Evolutionary conservation across 2,888 invertebrate genomes (phyloP).

Genomic region (Lissonota sp.): DNA sequence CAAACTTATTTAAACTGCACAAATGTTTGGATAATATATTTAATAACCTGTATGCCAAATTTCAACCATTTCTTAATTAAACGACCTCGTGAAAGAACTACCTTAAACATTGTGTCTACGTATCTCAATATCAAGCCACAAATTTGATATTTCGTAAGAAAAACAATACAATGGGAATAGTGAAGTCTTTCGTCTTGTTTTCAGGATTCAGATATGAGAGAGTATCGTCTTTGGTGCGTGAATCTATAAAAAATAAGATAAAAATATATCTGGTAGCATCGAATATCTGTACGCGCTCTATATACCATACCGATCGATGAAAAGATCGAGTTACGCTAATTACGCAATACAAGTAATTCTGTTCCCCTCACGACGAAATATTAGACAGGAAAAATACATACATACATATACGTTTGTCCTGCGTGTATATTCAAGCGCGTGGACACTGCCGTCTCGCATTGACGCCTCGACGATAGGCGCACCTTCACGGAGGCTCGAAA

Average conservation of each 20-base stretch:
- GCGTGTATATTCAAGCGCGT: background rate
- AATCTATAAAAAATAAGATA: conserved; percentile 25
- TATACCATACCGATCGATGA: conserved; percentile 44
- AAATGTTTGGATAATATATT: too few species aligned
- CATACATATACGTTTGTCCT: background rate
- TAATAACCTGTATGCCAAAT: background rate
- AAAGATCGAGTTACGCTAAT: conserved; percentile 67
- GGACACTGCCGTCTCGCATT: conserved; percentile 2
- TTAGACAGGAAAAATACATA: background rate
- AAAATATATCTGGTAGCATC: conserved; percentile 63
- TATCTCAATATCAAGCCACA: background rate
- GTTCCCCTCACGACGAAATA: background rate
- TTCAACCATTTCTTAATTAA: too few species aligned
- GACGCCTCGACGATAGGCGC: conserved; percentile 1
- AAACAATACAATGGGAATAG: too few species aligned
- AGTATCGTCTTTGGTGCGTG: conserved; percentile 41
- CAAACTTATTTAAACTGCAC: too few species aligned
- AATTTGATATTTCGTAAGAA: background rate
- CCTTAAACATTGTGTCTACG: background rate
- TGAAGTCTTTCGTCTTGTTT: too few species aligned
- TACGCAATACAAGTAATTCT: conserved; percentile 58
- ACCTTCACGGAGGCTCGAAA: background rate
- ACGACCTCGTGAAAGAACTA: too few species aligned
- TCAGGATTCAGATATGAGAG: too few species aligned
- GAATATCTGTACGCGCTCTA: conserved; percentile 50